phyloP scores from a whole-genome alignment of 2,797 vertebrate genomes.

The Gallinago nigripennis region DNA sequence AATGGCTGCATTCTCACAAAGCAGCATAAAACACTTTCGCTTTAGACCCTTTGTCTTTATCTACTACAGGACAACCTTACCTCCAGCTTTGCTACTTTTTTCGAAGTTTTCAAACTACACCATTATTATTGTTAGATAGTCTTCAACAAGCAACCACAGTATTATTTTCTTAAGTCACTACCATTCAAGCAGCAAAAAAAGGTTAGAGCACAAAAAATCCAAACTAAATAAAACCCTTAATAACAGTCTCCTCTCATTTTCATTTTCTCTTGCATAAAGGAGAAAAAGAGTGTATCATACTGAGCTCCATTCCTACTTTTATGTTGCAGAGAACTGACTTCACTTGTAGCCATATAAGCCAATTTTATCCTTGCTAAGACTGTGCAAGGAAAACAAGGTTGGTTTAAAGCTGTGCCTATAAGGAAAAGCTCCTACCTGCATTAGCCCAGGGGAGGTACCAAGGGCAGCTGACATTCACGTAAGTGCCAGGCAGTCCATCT shows the following conservation, averaged over 20 bases:
- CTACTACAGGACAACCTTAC: background rate
- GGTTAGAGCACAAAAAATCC: background rate
- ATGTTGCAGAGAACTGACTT: background rate
- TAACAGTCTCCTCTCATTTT: background rate
- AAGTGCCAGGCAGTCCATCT: constrained; percentile 77
- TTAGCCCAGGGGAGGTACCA: constrained; percentile 83
- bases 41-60: background rate
- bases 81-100: background rate
- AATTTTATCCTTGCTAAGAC: background rate
- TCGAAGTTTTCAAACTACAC: background rate
- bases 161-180: background rate
- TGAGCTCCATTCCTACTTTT: background rate
- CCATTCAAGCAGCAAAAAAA: background rate
- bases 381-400: background rate
- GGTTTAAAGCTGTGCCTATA: background rate
- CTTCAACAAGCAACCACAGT: background rate
- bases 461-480: constrained; percentile 83
- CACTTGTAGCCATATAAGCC: background rate
- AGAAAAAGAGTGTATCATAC: background rate
- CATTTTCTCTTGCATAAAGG: background rate
- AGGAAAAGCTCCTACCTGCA: constrained; percentile 65
- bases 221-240: background rate
- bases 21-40: background rate
- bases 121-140: background rate
- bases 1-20: background rate